Evolutionary conservation across 2,888 invertebrate genomes (phyloP).

Genomic region (Andrena camellia): DNA sequence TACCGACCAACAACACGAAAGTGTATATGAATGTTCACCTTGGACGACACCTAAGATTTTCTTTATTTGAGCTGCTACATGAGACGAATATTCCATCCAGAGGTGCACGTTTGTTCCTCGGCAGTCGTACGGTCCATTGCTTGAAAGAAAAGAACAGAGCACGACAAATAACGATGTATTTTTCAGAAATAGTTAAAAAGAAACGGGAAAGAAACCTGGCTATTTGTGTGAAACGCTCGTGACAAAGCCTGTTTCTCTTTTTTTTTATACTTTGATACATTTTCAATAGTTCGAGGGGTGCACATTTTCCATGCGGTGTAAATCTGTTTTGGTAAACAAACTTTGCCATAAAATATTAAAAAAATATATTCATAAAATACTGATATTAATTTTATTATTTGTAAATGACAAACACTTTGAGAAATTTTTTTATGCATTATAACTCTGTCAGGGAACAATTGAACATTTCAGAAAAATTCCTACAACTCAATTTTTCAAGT

Average conservation of each 20-base stretch:
- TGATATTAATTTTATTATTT: not conserved
- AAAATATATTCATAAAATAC: not conserved
- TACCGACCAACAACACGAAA: not conserved
- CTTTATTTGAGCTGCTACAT: not conserved
- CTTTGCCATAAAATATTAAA: not conserved
- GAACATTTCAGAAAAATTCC: no score
- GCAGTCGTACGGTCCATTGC: no score
- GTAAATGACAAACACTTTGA: not conserved
- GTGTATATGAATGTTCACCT: slow-evolving; percentile 1
- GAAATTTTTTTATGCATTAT: not conserved
- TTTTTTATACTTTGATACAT: no score
- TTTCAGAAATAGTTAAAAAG: not conserved
- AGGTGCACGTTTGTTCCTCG: not conserved
- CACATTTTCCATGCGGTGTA: no score
- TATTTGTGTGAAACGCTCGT: no score
- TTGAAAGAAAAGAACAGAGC: not conserved
- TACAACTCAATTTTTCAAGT: no score
- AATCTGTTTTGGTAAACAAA: no score
- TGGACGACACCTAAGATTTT: not conserved
- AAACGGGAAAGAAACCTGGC: not conserved
- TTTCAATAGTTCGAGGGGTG: no score
- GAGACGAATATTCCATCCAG: not conserved
- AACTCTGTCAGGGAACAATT: not conserved
- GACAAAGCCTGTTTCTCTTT: no score
- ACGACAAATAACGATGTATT: not conserved